phyloP scores from a whole-genome alignment of 2,113 vertebrate species.

The Phodopus roborovskii region DNA sequence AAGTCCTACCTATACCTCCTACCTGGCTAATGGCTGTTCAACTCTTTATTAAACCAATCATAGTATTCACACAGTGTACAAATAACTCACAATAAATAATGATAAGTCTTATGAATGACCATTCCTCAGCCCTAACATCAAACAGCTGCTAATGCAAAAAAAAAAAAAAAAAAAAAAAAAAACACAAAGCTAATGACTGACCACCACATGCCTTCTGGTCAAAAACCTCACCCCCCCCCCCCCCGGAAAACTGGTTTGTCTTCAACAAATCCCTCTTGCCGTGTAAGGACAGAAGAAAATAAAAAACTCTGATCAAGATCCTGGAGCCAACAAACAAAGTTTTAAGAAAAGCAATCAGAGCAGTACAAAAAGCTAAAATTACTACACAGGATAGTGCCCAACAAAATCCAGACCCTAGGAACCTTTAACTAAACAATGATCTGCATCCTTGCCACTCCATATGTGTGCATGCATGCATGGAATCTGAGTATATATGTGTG shows the following conservation, averaged over 20 bases:
- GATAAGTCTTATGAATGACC: background rate
- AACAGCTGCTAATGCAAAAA: background rate
- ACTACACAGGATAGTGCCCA: background rate
- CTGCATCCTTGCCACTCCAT: background rate
- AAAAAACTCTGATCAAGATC: background rate
- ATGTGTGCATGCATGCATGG: background rate
- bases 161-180: background rate
- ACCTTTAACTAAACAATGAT: background rate
- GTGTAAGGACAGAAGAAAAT: background rate
- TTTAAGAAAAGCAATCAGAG: background rate
- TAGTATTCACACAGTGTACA: too few relatives aligned
- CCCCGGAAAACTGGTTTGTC: background rate
- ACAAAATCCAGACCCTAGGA: background rate
- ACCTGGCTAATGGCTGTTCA: too few relatives aligned
- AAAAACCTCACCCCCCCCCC: background rate
- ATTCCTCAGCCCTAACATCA: background rate
- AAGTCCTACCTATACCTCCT: too few relatives aligned
- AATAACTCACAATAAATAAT: background rate
- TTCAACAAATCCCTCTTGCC: background rate
- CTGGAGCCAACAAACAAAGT: background rate
- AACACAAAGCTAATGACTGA: background rate
- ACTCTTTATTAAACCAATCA: too few relatives aligned
- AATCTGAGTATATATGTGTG: background rate
- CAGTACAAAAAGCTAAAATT: background rate
- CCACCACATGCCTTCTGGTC: background rate